phyloP scores from a whole-genome alignment of 1,140 invertebrate genomes.

The Trypoxylus dichotomus region DNA sequence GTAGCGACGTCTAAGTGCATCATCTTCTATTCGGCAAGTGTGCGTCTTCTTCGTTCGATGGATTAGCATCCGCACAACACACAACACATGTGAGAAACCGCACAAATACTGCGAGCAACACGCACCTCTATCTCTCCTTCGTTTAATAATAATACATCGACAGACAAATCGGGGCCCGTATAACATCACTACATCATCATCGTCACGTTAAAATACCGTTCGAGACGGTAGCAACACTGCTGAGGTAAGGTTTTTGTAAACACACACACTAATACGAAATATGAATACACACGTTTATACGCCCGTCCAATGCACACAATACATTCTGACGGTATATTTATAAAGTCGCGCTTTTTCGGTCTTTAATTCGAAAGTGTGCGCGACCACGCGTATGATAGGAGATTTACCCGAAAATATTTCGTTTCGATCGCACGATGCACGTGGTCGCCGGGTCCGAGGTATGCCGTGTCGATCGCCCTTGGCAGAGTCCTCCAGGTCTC shows the following conservation, averaged over 20 bases:
- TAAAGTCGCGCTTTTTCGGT: not conserved
- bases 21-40: too few species aligned
- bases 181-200: not conserved
- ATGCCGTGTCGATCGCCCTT: conserved; percentile 24
- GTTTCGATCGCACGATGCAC: not conserved
- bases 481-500: conserved; percentile 32
- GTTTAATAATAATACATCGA: too few species aligned
- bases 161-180: conserved; percentile 22
- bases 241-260: conserved; percentile 28
- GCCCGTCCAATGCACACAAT: too few species aligned
- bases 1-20: too few species aligned
- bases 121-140: too few species aligned
- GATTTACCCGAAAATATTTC: too few species aligned
- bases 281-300: too few species aligned
- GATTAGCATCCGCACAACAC: too few species aligned
- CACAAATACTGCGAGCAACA: too few species aligned
- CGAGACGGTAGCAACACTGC: not conserved
- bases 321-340: not conserved
- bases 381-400: too few species aligned
- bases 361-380: not conserved
- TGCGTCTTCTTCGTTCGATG: too few species aligned
- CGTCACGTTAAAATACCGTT: conserved; percentile 9
- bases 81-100: too few species aligned
- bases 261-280: not conserved
- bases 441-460: conserved; percentile 6